These are phyloP conservation scores for Tachystola acroxantha DNA, from an alignment of 2,888 invertebrate species.

Conservation along the genomic window DNA sequence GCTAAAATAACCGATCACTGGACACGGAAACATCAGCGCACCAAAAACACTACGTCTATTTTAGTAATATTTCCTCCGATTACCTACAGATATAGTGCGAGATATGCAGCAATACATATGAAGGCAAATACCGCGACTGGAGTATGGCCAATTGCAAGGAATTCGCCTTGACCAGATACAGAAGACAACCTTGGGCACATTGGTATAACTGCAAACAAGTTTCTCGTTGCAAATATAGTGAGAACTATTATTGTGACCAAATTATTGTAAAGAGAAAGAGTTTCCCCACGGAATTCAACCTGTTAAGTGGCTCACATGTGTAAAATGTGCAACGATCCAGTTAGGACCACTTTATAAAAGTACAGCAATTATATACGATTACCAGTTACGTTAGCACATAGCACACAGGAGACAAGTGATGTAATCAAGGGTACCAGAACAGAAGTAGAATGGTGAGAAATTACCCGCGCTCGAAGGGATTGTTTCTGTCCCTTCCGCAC, in stretches of 20 bases:
- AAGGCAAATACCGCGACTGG: constrained; percentile 27
- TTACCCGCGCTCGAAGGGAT: constrained; percentile 75
- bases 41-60: constrained; percentile 31
- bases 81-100: constrained; percentile 16
- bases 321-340: constrained; percentile 9
- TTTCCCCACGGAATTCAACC: constrained; percentile 7
- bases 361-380: constrained; percentile 10
- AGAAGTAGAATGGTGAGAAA: constrained; percentile 45
- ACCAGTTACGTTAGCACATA: constrained; percentile 16
- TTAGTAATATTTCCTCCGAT: constrained; percentile 14
- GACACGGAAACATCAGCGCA: constrained; percentile 32
- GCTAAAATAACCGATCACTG: constrained; percentile 38
- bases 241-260: neutral
- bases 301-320: constrained; percentile 2
- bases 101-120: constrained; percentile 16
- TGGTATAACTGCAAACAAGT: constrained; percentile 48
- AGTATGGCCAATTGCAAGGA: constrained; percentile 41
- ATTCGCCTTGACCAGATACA: constrained; percentile 60
- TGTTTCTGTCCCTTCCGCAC: constrained; percentile 67
- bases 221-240: constrained; percentile 14
- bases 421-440: constrained; percentile 38
- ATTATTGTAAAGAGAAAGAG: neutral
- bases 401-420: constrained; percentile 24
- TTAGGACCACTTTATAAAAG: constrained; percentile 9
- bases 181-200: constrained; percentile 55